These are phyloP conservation scores for Phylloscopus trochilus DNA, from an alignment of 2,113 vertebrate species.

Conservation along the genomic window DNA sequence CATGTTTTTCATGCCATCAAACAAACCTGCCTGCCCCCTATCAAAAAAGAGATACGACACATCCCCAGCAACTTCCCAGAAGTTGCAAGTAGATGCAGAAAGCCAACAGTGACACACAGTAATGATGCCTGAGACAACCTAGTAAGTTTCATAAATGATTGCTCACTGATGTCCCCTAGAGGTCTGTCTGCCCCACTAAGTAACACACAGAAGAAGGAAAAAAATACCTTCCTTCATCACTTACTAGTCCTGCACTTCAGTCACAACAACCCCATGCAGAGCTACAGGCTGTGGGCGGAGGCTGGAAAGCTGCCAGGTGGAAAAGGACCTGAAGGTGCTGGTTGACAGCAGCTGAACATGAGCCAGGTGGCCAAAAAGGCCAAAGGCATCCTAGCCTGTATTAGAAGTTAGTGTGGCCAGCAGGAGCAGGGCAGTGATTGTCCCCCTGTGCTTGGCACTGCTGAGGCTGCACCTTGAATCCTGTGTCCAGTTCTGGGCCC, in stretches of 20 bases:
- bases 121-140: neutral
- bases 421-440: neutral
- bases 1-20: neutral
- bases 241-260: neutral
- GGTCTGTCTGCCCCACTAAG: neutral
- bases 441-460: rapidly evolving
- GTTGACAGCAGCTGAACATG: neutral
- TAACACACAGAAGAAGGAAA: neutral
- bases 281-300: neutral
- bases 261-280: neutral
- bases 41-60: neutral
- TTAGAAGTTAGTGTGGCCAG: neutral
- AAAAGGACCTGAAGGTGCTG: neutral
- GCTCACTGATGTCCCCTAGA: neutral
- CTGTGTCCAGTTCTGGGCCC: too few relatives aligned
- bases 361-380: neutral
- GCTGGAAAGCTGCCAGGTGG: neutral
- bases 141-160: neutral
- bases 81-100: neutral
- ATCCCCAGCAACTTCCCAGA: neutral
- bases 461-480: rapidly evolving
- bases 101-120: neutral
- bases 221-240: neutral
- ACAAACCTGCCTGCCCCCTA: rapidly evolving
- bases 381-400: neutral